phyloP scores from a whole-genome alignment of 2,888 invertebrate genomes.

The Aporophyla lueneburgensis region DNA sequence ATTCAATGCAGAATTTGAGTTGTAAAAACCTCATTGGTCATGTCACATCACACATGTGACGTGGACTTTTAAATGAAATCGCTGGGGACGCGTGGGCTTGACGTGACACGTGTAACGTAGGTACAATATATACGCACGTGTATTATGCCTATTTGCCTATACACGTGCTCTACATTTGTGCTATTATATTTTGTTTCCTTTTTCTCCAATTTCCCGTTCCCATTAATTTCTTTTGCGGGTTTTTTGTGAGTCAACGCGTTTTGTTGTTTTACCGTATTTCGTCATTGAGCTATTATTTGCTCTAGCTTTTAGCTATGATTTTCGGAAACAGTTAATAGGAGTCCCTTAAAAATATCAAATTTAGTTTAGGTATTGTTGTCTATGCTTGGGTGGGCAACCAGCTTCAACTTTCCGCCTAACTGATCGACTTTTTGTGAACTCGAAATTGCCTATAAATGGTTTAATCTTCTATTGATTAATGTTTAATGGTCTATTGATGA shows the following conservation, averaged over 20 bases:
- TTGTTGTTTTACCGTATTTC: conserved; percentile 3
- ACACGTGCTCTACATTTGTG: neutral
- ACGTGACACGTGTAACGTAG: conserved; percentile 27
- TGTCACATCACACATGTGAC: neutral
- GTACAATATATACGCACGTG: conserved; percentile 7
- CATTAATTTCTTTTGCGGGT: neutral
- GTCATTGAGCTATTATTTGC: neutral
- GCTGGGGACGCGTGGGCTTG: neutral
- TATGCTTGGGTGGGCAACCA: no score
- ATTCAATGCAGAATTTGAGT: neutral
- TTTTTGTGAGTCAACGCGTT: neutral
- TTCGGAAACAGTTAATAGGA: neutral
- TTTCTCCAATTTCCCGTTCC: neutral
- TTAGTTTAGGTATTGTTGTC: no score
- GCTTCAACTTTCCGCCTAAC: no score
- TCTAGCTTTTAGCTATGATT: neutral
- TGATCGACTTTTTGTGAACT: no score
- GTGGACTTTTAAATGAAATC: conserved; percentile 39
- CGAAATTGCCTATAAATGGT: no score
- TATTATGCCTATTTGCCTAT: neutral
- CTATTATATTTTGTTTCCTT: neutral
- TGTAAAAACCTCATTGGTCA: neutral
- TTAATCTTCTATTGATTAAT: no score
- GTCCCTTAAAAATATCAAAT: neutral
- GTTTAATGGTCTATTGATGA: no score